Percentiles rank a stretch among this genome's conserved stretches.
phyloP scores from a whole-genome alignment of 1,140 invertebrate species.

The Conus ventricosus region DNA sequence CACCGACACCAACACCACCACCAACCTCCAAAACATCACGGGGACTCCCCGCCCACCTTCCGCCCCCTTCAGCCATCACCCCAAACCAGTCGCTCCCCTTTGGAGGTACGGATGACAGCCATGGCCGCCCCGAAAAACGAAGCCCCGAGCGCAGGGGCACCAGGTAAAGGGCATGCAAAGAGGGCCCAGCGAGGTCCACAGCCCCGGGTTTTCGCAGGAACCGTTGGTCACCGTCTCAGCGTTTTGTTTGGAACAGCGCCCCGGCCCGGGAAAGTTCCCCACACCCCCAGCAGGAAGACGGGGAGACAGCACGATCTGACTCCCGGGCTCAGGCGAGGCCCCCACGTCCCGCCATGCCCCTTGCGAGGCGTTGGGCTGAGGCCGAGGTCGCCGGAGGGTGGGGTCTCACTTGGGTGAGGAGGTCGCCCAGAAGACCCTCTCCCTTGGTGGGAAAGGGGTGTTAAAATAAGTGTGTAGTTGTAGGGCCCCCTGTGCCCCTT shows the following conservation, averaged over 20 bases:
- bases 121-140: slow-evolving; percentile 89
- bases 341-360: slow-evolving; percentile 19
- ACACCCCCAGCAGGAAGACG: slow-evolving; percentile 86
- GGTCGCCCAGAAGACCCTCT: not conserved
- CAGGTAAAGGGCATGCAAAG: slow-evolving; percentile 93
- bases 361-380: not conserved
- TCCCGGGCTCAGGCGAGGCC: slow-evolving; percentile 39
- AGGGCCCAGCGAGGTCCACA: slow-evolving; percentile 85
- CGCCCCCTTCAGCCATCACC: not conserved
- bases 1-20: not conserved
- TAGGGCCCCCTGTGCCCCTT: not conserved
- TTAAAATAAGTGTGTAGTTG: slow-evolving; percentile 1
- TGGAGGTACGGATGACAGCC: slow-evolving; percentile 89
- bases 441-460: not conserved
- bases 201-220: slow-evolving; percentile 86
- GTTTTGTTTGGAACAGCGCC: slow-evolving; percentile 86
- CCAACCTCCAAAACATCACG: not conserved
- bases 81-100: slow-evolving; percentile 58
- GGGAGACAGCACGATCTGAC: slow-evolving; percentile 81
- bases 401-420: not conserved
- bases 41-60: not conserved
- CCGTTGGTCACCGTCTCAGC: slow-evolving; percentile 90
- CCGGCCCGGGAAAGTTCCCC: slow-evolving; percentile 87
- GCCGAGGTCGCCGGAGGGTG: not conserved
- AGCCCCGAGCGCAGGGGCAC: slow-evolving; percentile 86